Conservation (phyloP, 2,797 vertebrate genomes). For the Limosa lapponica region DNA sequence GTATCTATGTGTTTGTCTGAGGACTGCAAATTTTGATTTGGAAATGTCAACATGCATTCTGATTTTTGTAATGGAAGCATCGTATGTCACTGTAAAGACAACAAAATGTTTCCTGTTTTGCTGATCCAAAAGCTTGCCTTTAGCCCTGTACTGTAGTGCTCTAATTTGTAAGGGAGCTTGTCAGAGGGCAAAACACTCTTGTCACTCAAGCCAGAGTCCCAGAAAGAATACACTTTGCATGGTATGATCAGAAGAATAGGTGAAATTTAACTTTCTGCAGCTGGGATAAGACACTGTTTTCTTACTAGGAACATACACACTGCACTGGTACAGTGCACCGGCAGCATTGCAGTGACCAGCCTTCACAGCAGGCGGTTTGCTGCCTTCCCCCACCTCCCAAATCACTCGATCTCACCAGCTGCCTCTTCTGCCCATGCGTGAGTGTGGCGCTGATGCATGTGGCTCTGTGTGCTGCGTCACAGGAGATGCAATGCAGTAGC, state of each 20-base stretch:
- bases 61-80: neutral
- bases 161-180: neutral
- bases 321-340: fast-evolving
- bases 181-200: neutral
- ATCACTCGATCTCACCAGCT: neutral
- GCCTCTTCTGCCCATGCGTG: fast-evolving
- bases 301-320: neutral
- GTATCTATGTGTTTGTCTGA: neutral
- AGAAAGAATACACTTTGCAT: neutral
- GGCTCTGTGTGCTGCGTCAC: fast-evolving
- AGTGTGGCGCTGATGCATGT: fast-evolving
- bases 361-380: neutral
- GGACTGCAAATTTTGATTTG: neutral
- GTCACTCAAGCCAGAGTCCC: neutral
- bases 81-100: neutral
- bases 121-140: neutral
- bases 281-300: neutral
- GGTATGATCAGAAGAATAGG: fast-evolving
- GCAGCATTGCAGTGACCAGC: neutral
- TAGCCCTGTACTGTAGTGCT: neutral
- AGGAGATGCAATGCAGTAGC: fast-evolving
- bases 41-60: neutral
- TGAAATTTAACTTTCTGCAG: neutral
- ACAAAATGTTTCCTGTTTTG: neutral
- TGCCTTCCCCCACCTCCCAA: neutral